phyloP scores from a whole-genome alignment of 2,113 vertebrate genomes.

The Psilopogon haemacephalus region DNA sequence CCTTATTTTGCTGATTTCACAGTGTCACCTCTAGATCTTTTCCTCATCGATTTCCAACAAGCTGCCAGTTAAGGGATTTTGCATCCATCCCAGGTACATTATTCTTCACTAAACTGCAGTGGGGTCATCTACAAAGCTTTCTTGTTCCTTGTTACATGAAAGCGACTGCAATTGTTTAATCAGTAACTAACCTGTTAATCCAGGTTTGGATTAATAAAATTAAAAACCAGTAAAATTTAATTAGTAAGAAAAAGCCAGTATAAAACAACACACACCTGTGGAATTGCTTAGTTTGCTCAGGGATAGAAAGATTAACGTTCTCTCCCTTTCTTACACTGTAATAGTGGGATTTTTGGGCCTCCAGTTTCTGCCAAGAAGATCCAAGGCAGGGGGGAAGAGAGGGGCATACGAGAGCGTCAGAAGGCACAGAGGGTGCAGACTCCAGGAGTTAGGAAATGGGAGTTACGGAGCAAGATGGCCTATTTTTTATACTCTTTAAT shows the following conservation, averaged over 20 bases:
- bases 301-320: not conserved
- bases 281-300: conserved; percentile 12
- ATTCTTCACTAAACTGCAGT: not conserved
- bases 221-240: not conserved
- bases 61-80: conserved; percentile 24
- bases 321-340: not conserved
- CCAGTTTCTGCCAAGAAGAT: conserved; percentile 9
- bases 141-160: not conserved
- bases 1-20: conserved; percentile 48
- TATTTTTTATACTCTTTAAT: conserved; percentile 72
- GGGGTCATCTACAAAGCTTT: not conserved
- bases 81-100: conserved; percentile 37
- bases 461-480: conserved; percentile 64
- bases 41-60: conserved; percentile 63
- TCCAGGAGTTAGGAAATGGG: conserved; percentile 62
- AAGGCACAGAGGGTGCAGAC: conserved; percentile 58
- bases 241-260: not conserved
- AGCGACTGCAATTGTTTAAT: not conserved
- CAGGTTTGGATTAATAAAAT: conserved; percentile 15
- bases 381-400: not conserved
- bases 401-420: not conserved
- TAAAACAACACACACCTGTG: not conserved
- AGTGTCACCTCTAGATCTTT: conserved; percentile 62
- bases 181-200: not conserved
- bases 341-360: not conserved